phyloP scores from a whole-genome alignment of 1,140 invertebrate genomes.

The Sinella curviseta region DNA sequence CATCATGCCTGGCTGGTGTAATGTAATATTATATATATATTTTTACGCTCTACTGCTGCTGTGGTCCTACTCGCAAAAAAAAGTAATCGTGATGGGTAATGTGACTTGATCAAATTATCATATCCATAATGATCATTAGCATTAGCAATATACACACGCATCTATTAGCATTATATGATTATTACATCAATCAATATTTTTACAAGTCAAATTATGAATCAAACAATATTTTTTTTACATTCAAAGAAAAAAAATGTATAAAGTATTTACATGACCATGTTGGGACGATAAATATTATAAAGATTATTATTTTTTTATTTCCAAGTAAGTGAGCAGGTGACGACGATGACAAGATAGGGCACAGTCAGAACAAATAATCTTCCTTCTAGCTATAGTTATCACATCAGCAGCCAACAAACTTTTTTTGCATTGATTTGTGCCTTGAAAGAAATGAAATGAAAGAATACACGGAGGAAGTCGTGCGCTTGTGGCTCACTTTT shows the following conservation, averaged over 20 bases:
- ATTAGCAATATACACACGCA: neutral
- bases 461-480: conserved; percentile 5
- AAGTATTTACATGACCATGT: neutral
- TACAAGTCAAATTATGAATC: neutral
- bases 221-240: neutral
- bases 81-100: neutral
- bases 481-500: neutral
- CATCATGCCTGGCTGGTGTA: no score
- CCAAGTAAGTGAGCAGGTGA: neutral
- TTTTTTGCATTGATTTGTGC: neutral
- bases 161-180: no score
- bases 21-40: no score
- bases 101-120: conserved; percentile 22
- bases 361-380: neutral
- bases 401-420: neutral
- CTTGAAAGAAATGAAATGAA: no score
- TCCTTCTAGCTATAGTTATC: neutral
- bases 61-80: neutral
- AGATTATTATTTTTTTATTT: neutral
- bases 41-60: neutral
- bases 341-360: neutral
- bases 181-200: conserved; percentile 5
- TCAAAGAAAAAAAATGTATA: neutral
- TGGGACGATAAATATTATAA: neutral
- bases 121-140: neutral